A percentile compares a stretch with the other conserved stretches of the same genome.
Conservation (phyloP, 2,888 invertebrate species). For the Steromphala cineraria region DNA sequence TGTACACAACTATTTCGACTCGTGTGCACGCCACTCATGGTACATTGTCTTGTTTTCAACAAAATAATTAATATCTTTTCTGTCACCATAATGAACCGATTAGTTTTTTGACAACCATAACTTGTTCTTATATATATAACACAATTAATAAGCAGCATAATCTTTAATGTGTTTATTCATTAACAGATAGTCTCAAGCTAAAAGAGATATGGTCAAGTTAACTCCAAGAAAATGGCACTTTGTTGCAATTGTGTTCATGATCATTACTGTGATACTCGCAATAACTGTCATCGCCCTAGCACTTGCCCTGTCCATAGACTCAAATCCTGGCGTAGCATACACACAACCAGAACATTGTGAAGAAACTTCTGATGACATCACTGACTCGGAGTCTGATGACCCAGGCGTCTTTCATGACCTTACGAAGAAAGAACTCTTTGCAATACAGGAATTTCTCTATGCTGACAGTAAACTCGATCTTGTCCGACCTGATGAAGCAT, state of each 20-base stretch:
- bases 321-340: too few species aligned
- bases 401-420: constrained; percentile 43
- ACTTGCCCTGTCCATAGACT: not conserved
- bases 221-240: constrained; percentile 32
- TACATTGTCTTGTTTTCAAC: too few species aligned
- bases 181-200: not conserved
- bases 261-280: not conserved
- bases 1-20: too few species aligned
- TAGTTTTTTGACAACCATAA: too few species aligned
- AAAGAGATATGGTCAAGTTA: constrained; percentile 19
- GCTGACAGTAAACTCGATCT: constrained; percentile 31
- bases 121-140: too few species aligned
- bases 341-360: not conserved
- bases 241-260: constrained; percentile 13
- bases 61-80: too few species aligned
- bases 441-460: constrained; percentile 31
- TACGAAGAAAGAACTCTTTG: constrained; percentile 34
- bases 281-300: not conserved
- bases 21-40: too few species aligned
- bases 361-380: not conserved
- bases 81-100: too few species aligned
- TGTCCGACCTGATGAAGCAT: constrained; percentile 8
- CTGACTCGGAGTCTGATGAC: not conserved
- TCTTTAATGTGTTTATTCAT: not conserved
- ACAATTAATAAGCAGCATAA: too few species aligned